phyloP scores from a whole-genome alignment of 2,113 vertebrate species.

The Glaucidium brasilianum region DNA sequence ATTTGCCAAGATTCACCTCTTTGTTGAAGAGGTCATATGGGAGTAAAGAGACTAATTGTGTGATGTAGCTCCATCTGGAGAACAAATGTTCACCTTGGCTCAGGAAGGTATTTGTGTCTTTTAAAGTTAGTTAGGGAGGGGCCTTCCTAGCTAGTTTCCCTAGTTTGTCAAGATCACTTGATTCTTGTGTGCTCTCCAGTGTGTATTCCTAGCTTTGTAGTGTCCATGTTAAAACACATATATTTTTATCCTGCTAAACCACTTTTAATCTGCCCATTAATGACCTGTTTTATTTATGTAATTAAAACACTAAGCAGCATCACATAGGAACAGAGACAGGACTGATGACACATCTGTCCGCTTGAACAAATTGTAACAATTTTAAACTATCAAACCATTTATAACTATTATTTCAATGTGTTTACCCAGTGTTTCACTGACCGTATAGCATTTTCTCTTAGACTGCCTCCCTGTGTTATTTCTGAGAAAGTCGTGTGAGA shows the following conservation, averaged over 20 bases:
- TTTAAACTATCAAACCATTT: not conserved
- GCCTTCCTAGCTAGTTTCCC: not conserved
- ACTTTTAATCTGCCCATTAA: not conserved
- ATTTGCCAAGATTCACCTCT: not conserved
- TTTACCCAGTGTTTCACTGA: not conserved
- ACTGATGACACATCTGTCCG: not conserved
- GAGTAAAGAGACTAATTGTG: not conserved
- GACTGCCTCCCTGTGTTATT: not conserved
- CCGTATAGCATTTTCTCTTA: not conserved
- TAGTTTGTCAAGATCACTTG: not conserved
- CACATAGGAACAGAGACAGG: not conserved
- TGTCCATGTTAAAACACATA: not conserved
- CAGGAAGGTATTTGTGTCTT: not conserved
- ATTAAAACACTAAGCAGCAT: not conserved
- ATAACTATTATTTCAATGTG: not conserved
- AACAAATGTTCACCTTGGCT: not conserved
- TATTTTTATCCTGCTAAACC: not conserved
- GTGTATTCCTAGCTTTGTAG: not conserved
- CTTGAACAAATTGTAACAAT: not conserved
- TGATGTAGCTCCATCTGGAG: not conserved
- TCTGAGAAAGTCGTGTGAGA: not conserved
- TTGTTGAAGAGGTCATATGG: not conserved
- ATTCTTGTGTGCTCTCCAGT: not conserved
- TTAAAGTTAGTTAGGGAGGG: not conserved
- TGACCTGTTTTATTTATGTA: not conserved